phyloP scores from a whole-genome alignment of 1,140 invertebrate genomes.

The Chionoecetes opilio region DNA sequence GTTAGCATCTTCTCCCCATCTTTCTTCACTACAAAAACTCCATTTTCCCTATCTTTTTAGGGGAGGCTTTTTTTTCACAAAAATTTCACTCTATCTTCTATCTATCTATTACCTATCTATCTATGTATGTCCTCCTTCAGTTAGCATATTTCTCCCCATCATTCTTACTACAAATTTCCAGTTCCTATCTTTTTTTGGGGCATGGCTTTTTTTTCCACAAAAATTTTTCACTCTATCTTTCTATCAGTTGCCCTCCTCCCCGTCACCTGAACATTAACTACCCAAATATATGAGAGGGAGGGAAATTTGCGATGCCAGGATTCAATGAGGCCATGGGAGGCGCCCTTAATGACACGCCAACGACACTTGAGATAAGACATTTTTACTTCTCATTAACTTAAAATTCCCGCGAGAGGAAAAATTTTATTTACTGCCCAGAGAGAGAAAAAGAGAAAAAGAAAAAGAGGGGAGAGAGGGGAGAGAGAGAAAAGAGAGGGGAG shows the following conservation, averaged over 20 bases:
- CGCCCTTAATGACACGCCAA: background rate
- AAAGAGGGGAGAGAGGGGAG: background rate
- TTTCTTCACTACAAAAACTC: too few relatives aligned
- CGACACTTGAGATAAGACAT: background rate
- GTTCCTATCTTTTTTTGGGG: too few relatives aligned
- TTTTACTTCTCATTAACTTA: background rate
- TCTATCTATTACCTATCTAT: constrained; percentile 52
- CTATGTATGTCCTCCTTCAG: background rate
- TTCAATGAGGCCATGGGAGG: background rate
- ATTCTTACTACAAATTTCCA: too few relatives aligned
- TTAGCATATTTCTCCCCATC: background rate
- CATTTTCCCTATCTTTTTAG: too few relatives aligned
- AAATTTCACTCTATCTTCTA: too few relatives aligned
- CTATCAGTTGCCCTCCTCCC: background rate
- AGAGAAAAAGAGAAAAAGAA: background rate
- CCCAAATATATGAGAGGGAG: background rate
- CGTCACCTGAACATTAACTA: background rate
- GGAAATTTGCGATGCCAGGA: background rate
- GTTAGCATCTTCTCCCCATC: too few relatives aligned
- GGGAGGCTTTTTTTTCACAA: too few relatives aligned
- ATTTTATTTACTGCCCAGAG: background rate
- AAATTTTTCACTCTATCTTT: background rate
- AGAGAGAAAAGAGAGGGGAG: background rate
- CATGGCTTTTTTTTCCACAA: too few relatives aligned
- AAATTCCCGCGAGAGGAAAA: background rate